Percentiles rank a stretch among this genome's conserved stretches.
Conservation (phyloP, 2,113 vertebrate species). For the Hippocampus abdominalis region DNA sequence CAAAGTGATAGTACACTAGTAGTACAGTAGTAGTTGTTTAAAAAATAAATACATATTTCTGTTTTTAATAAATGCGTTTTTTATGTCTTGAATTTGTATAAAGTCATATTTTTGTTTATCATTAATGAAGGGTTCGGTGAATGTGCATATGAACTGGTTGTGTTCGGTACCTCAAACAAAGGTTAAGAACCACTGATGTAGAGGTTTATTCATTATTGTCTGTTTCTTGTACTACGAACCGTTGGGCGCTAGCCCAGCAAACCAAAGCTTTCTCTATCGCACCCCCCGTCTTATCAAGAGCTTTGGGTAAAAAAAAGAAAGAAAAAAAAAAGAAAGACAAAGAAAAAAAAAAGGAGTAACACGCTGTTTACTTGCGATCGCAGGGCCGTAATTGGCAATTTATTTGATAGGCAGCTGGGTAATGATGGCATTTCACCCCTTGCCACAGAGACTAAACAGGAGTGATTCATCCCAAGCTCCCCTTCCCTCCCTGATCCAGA, state of each 20-base stretch:
- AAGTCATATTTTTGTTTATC: too few relatives aligned
- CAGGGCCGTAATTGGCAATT: conserved; percentile 98
- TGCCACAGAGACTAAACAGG: conserved; percentile 91
- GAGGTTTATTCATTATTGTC: conserved; percentile 65
- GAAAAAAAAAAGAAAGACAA: conserved; percentile 54
- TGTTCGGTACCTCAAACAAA: too few relatives aligned
- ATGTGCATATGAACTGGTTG: too few relatives aligned
- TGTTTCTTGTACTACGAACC: conserved; percentile 70
- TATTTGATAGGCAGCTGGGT: conserved; percentile 99
- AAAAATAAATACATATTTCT: too few relatives aligned
- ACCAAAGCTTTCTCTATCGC: conserved; percentile 70
- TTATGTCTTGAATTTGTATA: too few relatives aligned
- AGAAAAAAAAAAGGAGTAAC: conserved; percentile 73
- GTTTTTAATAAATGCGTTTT: too few relatives aligned
- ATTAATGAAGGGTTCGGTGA: too few relatives aligned
- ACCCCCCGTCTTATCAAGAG: conserved; percentile 82
- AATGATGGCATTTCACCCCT: conserved; percentile 98
- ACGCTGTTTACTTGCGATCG: conserved; percentile 96
- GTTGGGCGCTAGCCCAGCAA: conserved; percentile 77
- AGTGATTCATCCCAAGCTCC: conserved; percentile 84
- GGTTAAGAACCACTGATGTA: too few relatives aligned
- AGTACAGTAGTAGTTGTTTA: too few relatives aligned
- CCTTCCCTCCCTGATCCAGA: conserved; percentile 75
- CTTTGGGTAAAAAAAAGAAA: conserved; percentile 56
- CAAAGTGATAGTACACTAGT: too few relatives aligned